Evolutionary conservation across 2,888 invertebrate genomes (phyloP).

Genomic region (Drosophila meridionalis): DNA sequence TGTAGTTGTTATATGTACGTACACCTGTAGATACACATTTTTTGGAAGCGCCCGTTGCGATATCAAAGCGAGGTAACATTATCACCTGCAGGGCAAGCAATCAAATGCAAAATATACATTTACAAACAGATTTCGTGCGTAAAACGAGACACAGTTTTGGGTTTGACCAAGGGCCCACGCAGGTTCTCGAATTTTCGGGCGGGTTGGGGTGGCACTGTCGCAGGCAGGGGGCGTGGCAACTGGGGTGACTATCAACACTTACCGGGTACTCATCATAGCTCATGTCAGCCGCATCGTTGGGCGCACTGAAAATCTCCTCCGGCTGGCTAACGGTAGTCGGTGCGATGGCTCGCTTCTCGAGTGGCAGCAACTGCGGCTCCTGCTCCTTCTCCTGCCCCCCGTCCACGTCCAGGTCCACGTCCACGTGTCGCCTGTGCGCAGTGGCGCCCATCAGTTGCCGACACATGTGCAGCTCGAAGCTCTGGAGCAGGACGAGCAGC

Average conservation of each 20-base stretch:
- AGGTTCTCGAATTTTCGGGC: background rate
- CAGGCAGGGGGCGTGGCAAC: background rate
- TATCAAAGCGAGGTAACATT: slow-evolving; percentile 46
- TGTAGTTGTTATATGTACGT: too few species aligned
- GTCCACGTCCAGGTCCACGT: background rate
- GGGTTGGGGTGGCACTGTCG: background rate
- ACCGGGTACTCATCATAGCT: slow-evolving; percentile 85
- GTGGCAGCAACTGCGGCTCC: slow-evolving; percentile 3
- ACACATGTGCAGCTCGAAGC: slow-evolving; percentile 71
- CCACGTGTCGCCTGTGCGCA: slow-evolving; percentile 9
- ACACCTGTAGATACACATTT: background rate
- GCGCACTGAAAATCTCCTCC: slow-evolving; percentile 79
- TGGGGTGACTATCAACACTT: slow-evolving; percentile 45
- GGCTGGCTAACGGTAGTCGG: slow-evolving; percentile 64
- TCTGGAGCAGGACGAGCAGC: slow-evolving; percentile 70
- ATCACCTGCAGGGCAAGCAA: slow-evolving; percentile 66
- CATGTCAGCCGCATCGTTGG: slow-evolving; percentile 69
- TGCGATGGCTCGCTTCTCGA: slow-evolving; percentile 42
- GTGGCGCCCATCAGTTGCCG: slow-evolving; percentile 57
- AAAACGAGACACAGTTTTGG: slow-evolving; percentile 57
- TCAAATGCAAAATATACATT: slow-evolving; percentile 73
- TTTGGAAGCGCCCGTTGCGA: slow-evolving; percentile 1
- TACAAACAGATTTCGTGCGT: slow-evolving; percentile 58
- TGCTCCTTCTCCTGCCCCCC: background rate
- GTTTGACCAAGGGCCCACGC: slow-evolving; percentile 40